Evolutionary conservation across 2,888 invertebrate species (phyloP), one percentile per base, ranked within the genome.

Genomic region (Colostygia pectinataria): DNA sequence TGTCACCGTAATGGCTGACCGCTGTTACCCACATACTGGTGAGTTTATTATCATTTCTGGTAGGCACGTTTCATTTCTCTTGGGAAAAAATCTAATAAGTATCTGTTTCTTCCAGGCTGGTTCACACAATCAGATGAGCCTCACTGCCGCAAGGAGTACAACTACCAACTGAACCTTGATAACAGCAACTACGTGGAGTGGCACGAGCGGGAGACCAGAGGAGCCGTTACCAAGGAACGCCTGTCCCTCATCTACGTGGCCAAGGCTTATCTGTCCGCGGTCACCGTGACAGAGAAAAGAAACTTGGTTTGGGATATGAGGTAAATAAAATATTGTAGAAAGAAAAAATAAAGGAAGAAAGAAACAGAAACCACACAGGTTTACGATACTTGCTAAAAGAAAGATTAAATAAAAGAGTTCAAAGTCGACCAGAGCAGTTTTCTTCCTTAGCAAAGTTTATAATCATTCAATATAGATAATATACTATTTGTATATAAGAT

Each of bases 11-110:
- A 98, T 97, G 97, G 91, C 92, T 53, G 97, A 98, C 80, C 92
- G 94, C 63, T 91, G 92, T 62, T 97, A 96, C 84, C 98, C 97
- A n/a, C 97, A 98, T 70, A 97, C 97, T 65, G 96, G 96, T 92
- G 79, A 84, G 77, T 62, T 36, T 12, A 1, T 25, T 29, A 37
- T 34, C n/a, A 39, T 24, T 1, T 12, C 13, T n/a, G 3, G 6
- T 6, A n/a, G 4, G 13, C 1, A 12, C 13, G 10, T n/a, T 12
- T 14, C 5, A 8, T 14, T 47, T 13, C 4, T 9, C 12, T n/a
- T 8, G 9, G 14, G 28, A 5, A 28, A 33, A 3, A 25, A 15
- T 31, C 20, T 12, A 12, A 28, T 18, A 9, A 33, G n/a, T 37
- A 20, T 45, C 10, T 32, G 10, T 48, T 24, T 9, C 70, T 71